These are phyloP conservation scores for Nomada fabriciana DNA, from an alignment of 2,888 invertebrate species.

Conservation along the genomic window DNA sequence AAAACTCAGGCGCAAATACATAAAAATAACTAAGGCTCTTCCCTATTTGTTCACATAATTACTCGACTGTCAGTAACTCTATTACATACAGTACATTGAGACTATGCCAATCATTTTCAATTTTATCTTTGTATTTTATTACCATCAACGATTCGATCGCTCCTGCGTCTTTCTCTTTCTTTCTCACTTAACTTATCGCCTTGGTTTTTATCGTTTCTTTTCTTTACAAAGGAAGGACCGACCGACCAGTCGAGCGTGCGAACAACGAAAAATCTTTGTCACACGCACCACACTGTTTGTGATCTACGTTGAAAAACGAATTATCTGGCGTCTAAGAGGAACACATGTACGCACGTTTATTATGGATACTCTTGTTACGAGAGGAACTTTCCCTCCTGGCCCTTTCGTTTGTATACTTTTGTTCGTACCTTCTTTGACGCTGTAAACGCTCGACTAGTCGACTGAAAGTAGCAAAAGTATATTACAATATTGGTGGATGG, in stretches of 20 bases:
- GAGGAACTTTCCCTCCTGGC: conserved; percentile 58
- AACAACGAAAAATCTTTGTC: neutral
- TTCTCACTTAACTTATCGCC: conserved; percentile 8
- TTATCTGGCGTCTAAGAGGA: conserved; percentile 22
- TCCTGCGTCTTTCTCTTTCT: neutral
- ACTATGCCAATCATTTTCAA: conserved; percentile 16
- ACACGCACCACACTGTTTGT: too few relatives aligned
- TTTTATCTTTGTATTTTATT: conserved; percentile 4
- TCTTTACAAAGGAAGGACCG: conserved; percentile 14
- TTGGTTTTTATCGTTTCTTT: conserved; percentile 5
- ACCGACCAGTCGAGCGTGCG: conserved; percentile 49
- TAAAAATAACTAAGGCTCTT: conserved; percentile 62
- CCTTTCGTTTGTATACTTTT: neutral
- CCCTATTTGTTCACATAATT: conserved; percentile 48
- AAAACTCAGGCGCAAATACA: conserved; percentile 62
- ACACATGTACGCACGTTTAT: conserved; percentile 14
- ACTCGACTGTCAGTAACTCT: conserved; percentile 42
- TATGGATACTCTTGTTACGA: conserved; percentile 20
- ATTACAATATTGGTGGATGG: conserved; percentile 50
- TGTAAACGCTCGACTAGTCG: conserved; percentile 47
- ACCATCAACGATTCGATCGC: neutral
- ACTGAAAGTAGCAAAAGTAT: conserved; percentile 53
- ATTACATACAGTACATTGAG: conserved; percentile 48
- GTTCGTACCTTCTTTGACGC: neutral
- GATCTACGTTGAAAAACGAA: neutral